Evolutionary conservation across 2,888 invertebrate genomes (phyloP), one percentile per base, ranked within the genome.

Genomic region (Blomia tropicalis): DNA sequence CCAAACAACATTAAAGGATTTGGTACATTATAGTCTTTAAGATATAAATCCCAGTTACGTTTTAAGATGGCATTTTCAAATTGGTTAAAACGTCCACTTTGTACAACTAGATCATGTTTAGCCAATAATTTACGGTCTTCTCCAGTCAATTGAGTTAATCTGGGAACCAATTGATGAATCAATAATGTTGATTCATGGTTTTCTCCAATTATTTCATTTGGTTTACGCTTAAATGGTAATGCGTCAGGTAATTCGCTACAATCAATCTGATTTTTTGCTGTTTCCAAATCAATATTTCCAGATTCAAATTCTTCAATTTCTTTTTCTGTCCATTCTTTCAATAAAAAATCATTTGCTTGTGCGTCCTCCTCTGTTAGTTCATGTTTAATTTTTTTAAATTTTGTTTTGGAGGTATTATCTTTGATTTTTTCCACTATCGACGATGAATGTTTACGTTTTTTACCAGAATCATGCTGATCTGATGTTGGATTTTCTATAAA

Each of bases 1-100:
- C 56, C 56, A 36, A 56, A 25, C 29, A 56, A 22, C 29, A 56
- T 14, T 11, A n/a, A 36, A 14, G 25, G 25, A 56, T 56, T 31
- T 2, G 56, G 56, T 30, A 56, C 56, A 36, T 22, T 56, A 36
- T 56, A 56, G 23, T 56, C 56, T 2, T 56, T 3, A 14, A 56
- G 27, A 36, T 30, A 56, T 2, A 27, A 30, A 19, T 19, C 11
- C 56, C 56, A 56, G 23, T 36, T 56, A 2, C 30, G 2, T 2
- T 14, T 2, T 19, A 56, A 30, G n/a, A 30, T 30, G 2, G 2
- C 29, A 36, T 56, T 56, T 31, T 56, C 56, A 2, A 2, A 3
- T 2, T 29, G 2, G 11, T 27, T 30, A 25, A 56, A 56, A n/a
- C 56, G 56, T 3, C 56, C 56, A 19, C 23, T n/a, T 31, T 56